phyloP scores from a whole-genome alignment of 2,113 vertebrate species.

The Archilochus colubris region DNA sequence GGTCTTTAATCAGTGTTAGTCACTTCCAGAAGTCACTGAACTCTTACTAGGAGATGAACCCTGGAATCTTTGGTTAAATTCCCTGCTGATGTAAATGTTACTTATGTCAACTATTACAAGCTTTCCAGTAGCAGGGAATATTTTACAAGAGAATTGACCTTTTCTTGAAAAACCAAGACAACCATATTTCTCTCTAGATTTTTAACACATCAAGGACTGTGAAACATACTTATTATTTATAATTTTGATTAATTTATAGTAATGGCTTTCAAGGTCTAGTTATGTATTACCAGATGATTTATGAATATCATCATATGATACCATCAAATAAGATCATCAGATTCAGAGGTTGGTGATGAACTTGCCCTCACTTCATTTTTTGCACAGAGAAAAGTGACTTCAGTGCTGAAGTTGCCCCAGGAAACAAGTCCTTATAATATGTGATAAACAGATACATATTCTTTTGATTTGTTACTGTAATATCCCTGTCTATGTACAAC shows the following conservation, averaged over 20 bases:
- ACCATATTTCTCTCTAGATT: not conserved
- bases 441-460: not conserved
- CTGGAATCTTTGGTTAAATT: not conserved
- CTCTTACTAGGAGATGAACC: not conserved
- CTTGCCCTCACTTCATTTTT: not conserved
- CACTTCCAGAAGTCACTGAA: not conserved
- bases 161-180: not conserved
- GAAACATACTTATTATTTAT: not conserved
- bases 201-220: not conserved
- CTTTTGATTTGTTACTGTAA: not conserved
- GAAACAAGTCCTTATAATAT: not conserved
- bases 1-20: not conserved
- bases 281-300: not conserved
- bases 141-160: not conserved
- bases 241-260: not conserved
- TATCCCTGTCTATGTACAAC: not conserved
- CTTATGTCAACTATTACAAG: not conserved
- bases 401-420: not conserved
- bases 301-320: not conserved
- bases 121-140: not conserved
- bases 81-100: not conserved
- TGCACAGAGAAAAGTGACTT: not conserved
- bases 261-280: not conserved
- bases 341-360: not conserved
- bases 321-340: not conserved